phyloP scores from a whole-genome alignment of 2,888 invertebrate species.

The Netelia fuscicornis region DNA sequence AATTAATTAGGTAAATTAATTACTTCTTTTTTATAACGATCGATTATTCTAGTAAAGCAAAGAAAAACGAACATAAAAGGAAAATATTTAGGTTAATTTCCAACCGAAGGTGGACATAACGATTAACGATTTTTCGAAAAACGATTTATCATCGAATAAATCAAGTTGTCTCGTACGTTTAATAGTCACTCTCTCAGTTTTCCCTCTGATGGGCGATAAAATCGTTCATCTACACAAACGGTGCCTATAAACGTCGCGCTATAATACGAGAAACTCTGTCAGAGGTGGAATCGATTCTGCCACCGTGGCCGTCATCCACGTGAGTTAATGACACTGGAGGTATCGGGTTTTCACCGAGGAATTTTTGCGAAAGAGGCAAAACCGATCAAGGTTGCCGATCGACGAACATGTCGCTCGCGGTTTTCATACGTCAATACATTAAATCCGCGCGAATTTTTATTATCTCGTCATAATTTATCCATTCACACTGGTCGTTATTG shows the following conservation, averaged over 20 bases:
- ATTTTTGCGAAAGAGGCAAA: conserved; percentile 68
- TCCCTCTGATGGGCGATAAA: neutral
- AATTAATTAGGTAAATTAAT: too few relatives aligned
- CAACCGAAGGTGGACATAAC: neutral
- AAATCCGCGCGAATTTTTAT: neutral
- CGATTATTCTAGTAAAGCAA: neutral
- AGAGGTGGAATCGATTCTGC: conserved; percentile 33
- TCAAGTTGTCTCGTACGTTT: neutral
- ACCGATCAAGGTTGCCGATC: conserved; percentile 61
- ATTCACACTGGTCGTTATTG: neutral
- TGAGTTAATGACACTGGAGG: conserved; percentile 71
- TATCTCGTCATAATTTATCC: conserved; percentile 41
- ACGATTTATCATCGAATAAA: neutral
- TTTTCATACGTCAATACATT: neutral
- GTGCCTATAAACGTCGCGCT: neutral
- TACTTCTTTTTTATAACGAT: too few relatives aligned
- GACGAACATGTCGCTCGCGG: conserved; percentile 53
- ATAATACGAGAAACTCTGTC: conserved; percentile 24
- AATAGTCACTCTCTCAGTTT: neutral
- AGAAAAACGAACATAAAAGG: neutral
- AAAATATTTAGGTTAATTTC: neutral
- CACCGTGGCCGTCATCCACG: conserved; percentile 14
- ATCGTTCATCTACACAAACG: neutral
- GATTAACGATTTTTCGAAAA: neutral
- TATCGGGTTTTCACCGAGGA: conserved; percentile 75